These are phyloP conservation scores for Melipona bicolor DNA, from an alignment of 2,888 invertebrate genomes.

Conservation along the genomic window DNA sequence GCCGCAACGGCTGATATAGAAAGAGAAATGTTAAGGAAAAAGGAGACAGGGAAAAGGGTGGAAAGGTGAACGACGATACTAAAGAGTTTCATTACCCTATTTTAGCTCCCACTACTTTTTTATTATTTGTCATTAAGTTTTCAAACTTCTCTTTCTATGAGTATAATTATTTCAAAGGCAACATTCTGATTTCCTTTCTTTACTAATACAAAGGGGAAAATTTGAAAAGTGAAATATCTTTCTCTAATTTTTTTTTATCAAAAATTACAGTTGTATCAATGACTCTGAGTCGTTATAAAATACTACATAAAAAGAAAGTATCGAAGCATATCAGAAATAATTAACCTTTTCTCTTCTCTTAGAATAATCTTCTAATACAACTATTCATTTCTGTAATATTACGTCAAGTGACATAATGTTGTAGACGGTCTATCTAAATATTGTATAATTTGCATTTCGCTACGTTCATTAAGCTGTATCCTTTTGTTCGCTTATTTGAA, in stretches of 20 bases:
- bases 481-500: neutral
- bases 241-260: no score
- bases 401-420: neutral
- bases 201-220: no score
- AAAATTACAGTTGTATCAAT: no score
- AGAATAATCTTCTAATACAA: neutral
- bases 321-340: neutral
- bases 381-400: neutral
- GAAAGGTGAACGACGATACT: conserved; percentile 49
- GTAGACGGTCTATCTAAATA: neutral
- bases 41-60: neutral
- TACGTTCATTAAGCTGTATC: neutral
- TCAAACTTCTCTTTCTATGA: conserved; percentile 21
- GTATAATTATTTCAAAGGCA: no score
- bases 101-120: conserved; percentile 68
- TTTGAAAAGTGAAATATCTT: no score
- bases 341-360: neutral
- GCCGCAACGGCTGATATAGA: conserved; percentile 47
- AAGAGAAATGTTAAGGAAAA: conserved; percentile 17
- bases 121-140: conserved; percentile 77
- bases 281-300: no score
- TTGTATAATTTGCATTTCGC: neutral
- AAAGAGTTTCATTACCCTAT: conserved; percentile 57
- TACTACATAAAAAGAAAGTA: neutral
- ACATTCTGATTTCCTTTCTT: no score